Base-by-base conservation (phyloP, 2,888 invertebrate genomes). In the Drosophila koepferae region DNA sequence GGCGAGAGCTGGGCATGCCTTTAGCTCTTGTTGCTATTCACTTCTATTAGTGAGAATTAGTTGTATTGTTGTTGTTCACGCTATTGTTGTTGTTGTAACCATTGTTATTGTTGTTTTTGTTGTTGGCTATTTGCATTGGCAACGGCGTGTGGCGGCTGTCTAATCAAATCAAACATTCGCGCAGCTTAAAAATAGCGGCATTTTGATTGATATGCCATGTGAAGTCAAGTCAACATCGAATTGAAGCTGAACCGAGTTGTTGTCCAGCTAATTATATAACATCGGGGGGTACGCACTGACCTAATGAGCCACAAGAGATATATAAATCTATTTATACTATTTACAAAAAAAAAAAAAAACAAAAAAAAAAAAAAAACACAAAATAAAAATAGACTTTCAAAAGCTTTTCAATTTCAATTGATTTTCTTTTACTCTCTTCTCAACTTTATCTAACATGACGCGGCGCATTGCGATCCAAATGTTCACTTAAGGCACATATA, bases 61-160 rank as follows among this genome's bases (percentile, higher is more conserved):
- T 68, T 81, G 65, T 79, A 77, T 81, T 81, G 81, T 81, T 77
- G 77, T 54, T 64, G 55, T 49, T 41, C 34, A 41, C 10, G 23
- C n/a, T 68, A 43, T 62, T 75, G 61, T 54, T 75, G 61, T 54
- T 68, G 46, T 51, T 69, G 54, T 63, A 46, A 46, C 4, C 23
- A 49, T 3, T 31, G 23, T 23, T 46, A 38, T 20, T 20, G 20
- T 16, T 38, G 23, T 49, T 67, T 58, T 59, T 76, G 55, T 41
- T 63, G 63, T 6, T 38, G 67, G 60, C 58, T 74, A 81, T 81
- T 81, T 78, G 74, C 82, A 81, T 81, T 77, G 77, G 46, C 62
- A 67, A 65, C 74, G 83, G 79, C 84, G 84, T 86, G 84, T 85
- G 84, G 86, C 89, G 84, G 86, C 89, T 89, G 84, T 85, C 84